phyloP scores from a whole-genome alignment of 2,797 vertebrate species.

The Rhabdophis nuchalis region DNA sequence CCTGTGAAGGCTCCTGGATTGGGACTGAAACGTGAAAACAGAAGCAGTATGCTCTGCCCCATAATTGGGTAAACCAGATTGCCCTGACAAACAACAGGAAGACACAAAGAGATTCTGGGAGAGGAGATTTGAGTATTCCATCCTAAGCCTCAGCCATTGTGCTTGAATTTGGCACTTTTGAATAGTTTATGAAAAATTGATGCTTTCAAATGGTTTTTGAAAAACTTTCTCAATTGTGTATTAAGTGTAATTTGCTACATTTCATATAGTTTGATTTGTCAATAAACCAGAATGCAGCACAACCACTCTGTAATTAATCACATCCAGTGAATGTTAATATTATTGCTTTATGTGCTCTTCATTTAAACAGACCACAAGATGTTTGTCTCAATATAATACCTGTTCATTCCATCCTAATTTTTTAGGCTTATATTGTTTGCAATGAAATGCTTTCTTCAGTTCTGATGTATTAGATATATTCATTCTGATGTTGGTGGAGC shows the following conservation, averaged over 20 bases:
- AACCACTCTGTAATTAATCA: background rate
- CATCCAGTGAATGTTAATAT: background rate
- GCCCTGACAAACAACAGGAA: background rate
- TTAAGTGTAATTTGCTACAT: background rate
- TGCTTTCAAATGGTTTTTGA: background rate
- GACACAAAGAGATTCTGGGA: background rate
- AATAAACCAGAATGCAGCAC: background rate
- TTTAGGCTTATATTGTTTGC: background rate
- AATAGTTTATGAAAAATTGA: background rate
- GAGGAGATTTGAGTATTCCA: background rate
- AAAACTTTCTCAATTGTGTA: background rate
- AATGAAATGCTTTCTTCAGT: background rate
- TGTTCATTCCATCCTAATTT: background rate
- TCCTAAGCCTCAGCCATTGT: background rate
- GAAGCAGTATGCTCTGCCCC: no score
- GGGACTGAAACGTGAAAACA: no score
- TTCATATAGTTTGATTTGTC: background rate
- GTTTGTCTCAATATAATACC: background rate
- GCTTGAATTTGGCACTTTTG: background rate
- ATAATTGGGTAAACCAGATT: no score
- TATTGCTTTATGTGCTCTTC: background rate
- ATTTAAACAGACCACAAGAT: no score
- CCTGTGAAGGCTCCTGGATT: no score
- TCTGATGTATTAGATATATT: background rate
- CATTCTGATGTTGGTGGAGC: background rate